phyloP scores from a whole-genome alignment of 2,888 invertebrate genomes.

The Sinotaia quadrata region DNA sequence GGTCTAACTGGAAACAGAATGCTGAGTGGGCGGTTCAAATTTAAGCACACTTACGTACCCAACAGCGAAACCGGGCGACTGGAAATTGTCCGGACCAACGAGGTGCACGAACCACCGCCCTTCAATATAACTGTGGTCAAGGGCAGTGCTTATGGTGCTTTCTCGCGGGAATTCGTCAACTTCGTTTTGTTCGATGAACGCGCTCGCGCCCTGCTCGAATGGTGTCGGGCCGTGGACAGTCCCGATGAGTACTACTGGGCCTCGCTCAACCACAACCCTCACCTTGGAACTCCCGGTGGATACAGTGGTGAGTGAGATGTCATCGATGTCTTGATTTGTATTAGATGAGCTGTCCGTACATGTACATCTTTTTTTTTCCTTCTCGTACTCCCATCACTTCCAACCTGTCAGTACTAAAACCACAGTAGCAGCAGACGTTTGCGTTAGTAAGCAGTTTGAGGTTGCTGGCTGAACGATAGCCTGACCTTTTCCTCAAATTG shows the following conservation, averaged over 20 bases:
- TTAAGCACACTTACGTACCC: conserved; percentile 30
- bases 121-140: conserved; percentile 58
- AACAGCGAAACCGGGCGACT: conserved; percentile 30
- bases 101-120: conserved; percentile 39
- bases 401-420: not conserved
- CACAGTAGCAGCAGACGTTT: too few relatives aligned
- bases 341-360: not conserved
- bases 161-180: conserved; percentile 66
- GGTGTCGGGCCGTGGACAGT: conserved; percentile 63
- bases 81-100: conserved; percentile 39
- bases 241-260: conserved; percentile 72
- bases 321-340: too few relatives aligned
- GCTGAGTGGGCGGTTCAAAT: conserved; percentile 38
- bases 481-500: too few relatives aligned
- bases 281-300: conserved; percentile 62
- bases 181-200: conserved; percentile 57
- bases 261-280: conserved; percentile 67
- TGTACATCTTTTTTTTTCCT: not conserved
- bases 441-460: too few relatives aligned
- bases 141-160: conserved; percentile 70
- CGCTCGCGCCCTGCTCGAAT: conserved; percentile 63
- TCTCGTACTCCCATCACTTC: not conserved
- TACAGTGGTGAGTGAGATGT: conserved; percentile 62
- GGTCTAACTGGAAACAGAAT: conserved; percentile 59
- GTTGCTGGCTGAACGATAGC: too few relatives aligned